phyloP scores from a whole-genome alignment of 1,140 invertebrate genomes.

The Pissodes strobi region DNA sequence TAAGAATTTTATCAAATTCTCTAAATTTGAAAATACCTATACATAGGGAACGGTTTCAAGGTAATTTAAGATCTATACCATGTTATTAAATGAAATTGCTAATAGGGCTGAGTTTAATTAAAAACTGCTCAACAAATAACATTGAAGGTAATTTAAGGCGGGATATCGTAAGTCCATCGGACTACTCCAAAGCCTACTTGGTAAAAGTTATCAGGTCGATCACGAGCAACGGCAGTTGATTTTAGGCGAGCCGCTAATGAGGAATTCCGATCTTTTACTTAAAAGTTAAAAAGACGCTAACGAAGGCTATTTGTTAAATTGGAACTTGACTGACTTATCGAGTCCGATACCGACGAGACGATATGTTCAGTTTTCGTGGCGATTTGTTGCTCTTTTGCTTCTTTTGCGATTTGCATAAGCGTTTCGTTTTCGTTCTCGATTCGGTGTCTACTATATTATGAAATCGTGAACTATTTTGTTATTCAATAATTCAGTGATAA shows the following conservation, averaged over 20 bases:
- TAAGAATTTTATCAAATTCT: too few species aligned
- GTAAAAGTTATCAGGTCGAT: constrained; percentile 13
- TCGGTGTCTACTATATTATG: too few species aligned
- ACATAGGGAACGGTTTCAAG: too few species aligned
- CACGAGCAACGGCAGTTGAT: constrained; percentile 13
- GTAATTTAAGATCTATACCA: too few species aligned
- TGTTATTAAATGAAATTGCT: too few species aligned
- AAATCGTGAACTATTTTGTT: too few species aligned
- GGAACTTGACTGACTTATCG: constrained; percentile 6
- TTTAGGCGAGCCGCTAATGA: constrained; percentile 8
- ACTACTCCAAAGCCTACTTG: neutral
- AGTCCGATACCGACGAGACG: neutral
- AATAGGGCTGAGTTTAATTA: too few species aligned
- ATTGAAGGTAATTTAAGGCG: neutral
- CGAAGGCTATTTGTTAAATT: constrained; percentile 11
- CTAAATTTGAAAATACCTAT: too few species aligned
- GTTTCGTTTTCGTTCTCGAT: too few species aligned
- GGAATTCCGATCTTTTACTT: constrained; percentile 11
- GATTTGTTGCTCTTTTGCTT: constrained; percentile 11
- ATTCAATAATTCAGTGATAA: too few species aligned
- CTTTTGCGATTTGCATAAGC: constrained; percentile 10
- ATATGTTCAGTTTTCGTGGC: neutral
- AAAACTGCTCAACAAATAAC: neutral
- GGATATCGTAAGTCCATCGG: neutral
- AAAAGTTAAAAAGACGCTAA: constrained; percentile 11